Evolutionary conservation across 2,888 invertebrate species (phyloP), one percentile per base, ranked within the genome.

Genomic region (Actias luna): DNA sequence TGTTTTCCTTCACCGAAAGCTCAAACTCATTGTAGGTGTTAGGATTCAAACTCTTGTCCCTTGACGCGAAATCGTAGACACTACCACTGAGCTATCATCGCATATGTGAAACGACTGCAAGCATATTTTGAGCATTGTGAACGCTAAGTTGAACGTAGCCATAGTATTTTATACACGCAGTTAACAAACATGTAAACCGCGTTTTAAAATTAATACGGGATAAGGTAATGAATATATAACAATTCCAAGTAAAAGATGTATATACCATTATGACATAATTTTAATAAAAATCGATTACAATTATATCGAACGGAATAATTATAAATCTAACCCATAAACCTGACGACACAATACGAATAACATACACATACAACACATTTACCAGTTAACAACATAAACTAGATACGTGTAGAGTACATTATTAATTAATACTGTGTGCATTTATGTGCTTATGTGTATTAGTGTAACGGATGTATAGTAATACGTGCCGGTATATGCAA

Each of bases 221-320:
- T 59, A 50, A 33, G 16, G 36, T 16, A 36, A 14, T 0, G 14
- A 16, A 10, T 36, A 36, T 36, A 16, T 36, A 14, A 36, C 12
- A 16, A 36, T 36, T 36, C 14, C 36, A 36, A 42, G 58, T 35
- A 14, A 50, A 46, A 60, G 42, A 64, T 61, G 55, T 14, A 64
- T 42, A 25, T 35, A 35, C 22, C 22, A 14, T 22, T 27, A 25
- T 16, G 16, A 12, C 39, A 59, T 29, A 16, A 27, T 39, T 16
- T 27, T 12, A 12, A 36, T 16, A 36, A 35, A 35, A 35, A 35
- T 2, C 12, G 4, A 12, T 1, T 5, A 12, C 1, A 2, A 1
- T 35, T 5, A 35, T 7, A 36, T 14, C 16, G 14, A 36, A 16
- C 16, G 0, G 14, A 39, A n/a, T 39, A 39, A n/a, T 39, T 5